A percentile compares a stretch with the other conserved stretches of the same genome.
These are phyloP conservation scores for Anoplophora glabripennis DNA, from an alignment of 1,140 invertebrate species.

Conservation along the genomic window DNA sequence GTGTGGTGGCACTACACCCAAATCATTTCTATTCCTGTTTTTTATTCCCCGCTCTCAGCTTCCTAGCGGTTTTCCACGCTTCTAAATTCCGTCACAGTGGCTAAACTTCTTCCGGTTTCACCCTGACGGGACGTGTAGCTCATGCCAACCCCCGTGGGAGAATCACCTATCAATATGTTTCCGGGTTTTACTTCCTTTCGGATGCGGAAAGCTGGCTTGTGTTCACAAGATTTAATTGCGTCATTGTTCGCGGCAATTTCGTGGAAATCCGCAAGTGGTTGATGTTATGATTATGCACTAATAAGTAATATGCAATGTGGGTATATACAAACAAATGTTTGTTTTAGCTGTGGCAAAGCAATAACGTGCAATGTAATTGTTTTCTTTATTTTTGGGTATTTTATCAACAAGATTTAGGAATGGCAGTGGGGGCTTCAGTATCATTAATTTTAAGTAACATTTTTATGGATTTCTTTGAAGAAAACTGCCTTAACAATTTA, in stretches of 20 bases:
- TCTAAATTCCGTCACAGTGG: conserved; percentile 30
- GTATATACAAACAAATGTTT: too few species aligned
- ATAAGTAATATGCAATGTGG: too few species aligned
- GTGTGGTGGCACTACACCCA: conserved; percentile 8
- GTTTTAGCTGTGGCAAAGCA: too few species aligned
- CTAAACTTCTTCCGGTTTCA: conserved; percentile 24
- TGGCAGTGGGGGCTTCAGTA: too few species aligned
- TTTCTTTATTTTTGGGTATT: too few species aligned
- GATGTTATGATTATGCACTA: too few species aligned
- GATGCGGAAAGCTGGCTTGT: not conserved
- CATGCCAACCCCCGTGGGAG: too few species aligned
- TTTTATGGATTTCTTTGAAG: too few species aligned
- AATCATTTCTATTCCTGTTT: not conserved
- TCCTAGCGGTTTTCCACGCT: conserved; percentile 16
- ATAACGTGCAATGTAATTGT: too few species aligned
- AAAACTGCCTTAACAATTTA: too few species aligned
- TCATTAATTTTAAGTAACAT: too few species aligned
- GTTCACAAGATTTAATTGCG: not conserved
- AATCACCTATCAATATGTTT: not conserved
- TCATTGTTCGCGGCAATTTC: conserved; percentile 15
- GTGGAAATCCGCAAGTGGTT: conserved; percentile 8
- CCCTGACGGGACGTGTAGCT: not conserved
- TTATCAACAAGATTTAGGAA: too few species aligned
- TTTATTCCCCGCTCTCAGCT: not conserved
- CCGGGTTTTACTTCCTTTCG: not conserved